phyloP scores from a whole-genome alignment of 1,140 invertebrate genomes.

The Neodiprion lecontei region DNA sequence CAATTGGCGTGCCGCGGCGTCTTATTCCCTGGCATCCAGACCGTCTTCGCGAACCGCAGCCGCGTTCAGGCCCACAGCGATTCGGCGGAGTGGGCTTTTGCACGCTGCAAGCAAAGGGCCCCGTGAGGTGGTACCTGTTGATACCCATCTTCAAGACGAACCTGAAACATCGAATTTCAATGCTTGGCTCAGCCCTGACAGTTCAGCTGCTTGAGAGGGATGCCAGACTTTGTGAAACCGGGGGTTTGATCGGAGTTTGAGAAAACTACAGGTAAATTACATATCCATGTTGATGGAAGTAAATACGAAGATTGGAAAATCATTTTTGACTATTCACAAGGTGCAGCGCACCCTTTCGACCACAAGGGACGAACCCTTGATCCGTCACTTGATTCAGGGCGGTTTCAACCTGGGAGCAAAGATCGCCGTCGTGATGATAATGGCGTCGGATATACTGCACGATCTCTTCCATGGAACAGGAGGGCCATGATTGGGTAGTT shows the following conservation, averaged over 20 bases:
- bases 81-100: not conserved
- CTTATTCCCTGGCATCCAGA: not conserved
- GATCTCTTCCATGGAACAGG: constrained; percentile 31
- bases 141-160: constrained; percentile 6
- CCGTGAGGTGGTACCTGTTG: constrained; percentile 5
- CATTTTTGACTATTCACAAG: not conserved
- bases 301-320: not conserved
- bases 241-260: no score
- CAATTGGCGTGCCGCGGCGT: not conserved
- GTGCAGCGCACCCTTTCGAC: not conserved
- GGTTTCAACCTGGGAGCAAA: constrained; percentile 45
- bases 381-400: constrained; percentile 35
- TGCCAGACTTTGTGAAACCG: no score
- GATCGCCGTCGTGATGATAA: constrained; percentile 39
- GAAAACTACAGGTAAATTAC: no score
- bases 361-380: constrained; percentile 41
- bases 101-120: constrained; percentile 16
- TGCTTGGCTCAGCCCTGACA: no score
- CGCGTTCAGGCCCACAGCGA: not conserved
- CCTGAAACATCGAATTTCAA: not conserved
- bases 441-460: constrained; percentile 35
- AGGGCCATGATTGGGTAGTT: not conserved
- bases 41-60: not conserved
- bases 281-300: not conserved
- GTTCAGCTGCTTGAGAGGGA: no score